Evolutionary conservation across 2,888 invertebrate genomes (phyloP).

Genomic region (Hydriomena furcata): DNA sequence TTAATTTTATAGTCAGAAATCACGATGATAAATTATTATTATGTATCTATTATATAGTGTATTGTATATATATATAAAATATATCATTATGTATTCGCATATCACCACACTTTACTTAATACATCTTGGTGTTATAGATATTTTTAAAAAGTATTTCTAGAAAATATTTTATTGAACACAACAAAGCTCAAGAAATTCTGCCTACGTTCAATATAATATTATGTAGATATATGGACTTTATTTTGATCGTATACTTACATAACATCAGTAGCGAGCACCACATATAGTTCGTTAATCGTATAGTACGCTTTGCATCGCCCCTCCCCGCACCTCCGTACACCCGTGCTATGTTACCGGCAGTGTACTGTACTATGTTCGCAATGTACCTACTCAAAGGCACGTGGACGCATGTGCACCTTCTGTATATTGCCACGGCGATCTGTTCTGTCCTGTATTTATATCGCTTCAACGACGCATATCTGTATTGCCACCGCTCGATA

Average conservation of each 20-base stretch:
- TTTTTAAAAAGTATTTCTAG: conserved; percentile 1
- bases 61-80: not conserved
- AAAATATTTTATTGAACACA: too few relatives aligned
- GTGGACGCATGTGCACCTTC: conserved; percentile 18
- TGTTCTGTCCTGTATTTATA: not conserved
- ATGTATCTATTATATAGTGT: too few relatives aligned
- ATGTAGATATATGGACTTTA: conserved; percentile 25
- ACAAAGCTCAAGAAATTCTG: too few relatives aligned
- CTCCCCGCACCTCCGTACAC: conserved; percentile 45
- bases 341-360: conserved; percentile 44
- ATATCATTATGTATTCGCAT: conserved; percentile 10
- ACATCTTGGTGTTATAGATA: conserved; percentile 24
- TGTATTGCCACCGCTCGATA: conserved; percentile 17
- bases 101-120: conserved; percentile 18
- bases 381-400: not conserved
- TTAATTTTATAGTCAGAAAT: not conserved
- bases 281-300: conserved; percentile 41
- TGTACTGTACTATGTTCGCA: conserved; percentile 16
- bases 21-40: conserved; percentile 4
- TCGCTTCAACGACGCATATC: conserved; percentile 15
- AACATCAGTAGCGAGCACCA: conserved; percentile 40
- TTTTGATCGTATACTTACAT: conserved; percentile 22
- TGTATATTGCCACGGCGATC: conserved; percentile 9
- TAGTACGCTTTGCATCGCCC: conserved; percentile 68
- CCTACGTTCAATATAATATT: not conserved